Evolutionary conservation across 2,888 invertebrate genomes (phyloP), one percentile per base, ranked within the genome.

Genomic region (Heliconius erato): DNA sequence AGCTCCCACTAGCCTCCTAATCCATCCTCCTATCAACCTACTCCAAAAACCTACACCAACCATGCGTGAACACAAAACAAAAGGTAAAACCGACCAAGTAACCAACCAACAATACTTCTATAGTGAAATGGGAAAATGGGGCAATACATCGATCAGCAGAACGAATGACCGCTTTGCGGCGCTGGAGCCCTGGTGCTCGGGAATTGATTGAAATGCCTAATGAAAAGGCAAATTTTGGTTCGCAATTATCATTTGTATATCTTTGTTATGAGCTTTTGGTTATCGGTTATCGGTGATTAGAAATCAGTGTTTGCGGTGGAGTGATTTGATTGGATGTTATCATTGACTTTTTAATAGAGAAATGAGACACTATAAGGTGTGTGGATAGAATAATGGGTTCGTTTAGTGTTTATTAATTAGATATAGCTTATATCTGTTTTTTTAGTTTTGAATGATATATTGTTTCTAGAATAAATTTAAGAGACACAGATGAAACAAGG

Each of bases 111-210:
- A n/a, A 71, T 71, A 44, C n/a, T 71, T 40, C 35, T 14, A 44
- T n/a, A 14, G n/a, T 26, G 0, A n/a, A 14, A 71, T 91, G 28
- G 28, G 92, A 91, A 92, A 93, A 94, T 93, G 92, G 91, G 86
- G 89, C 89, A 89, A 90, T 90, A 91, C 92, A 94, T 91, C 88
- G 89, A 84, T 88, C 87, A 85, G 80, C 87, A 85, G 80, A 32
- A 80, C 79, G 79, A 79, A 32, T 68, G 82, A 80, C 74, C 85
- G 82, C 83, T 85, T 82, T 84, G 84, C 82, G 77, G 74, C 49
- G 79, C 44, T 67, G 63, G 74, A 19, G 54, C 54, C 19, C 19
- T 19, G 54, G 19, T 80, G 82, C 80, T 49, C 71, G 77, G 74
- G 72, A 82, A 84, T 85, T 80, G 82, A 80, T 84, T 79, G 76